phyloP scores from a whole-genome alignment of 1,140 invertebrate species.

The Drosophila bocki region DNA sequence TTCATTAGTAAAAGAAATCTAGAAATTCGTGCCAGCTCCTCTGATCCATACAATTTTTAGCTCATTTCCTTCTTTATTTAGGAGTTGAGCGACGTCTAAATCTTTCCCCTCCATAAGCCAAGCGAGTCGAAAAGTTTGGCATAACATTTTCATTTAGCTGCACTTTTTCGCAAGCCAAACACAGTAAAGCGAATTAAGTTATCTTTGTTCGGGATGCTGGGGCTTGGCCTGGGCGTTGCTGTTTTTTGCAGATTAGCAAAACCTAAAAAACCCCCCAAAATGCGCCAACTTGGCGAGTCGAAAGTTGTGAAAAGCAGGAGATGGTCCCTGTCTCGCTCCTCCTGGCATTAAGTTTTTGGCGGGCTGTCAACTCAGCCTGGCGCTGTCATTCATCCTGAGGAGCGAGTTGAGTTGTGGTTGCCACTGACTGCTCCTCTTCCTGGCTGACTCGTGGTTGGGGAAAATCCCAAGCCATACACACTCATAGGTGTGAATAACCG shows the following conservation, averaged over 20 bases:
- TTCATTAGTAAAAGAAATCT: constrained; percentile 1
- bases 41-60: constrained; percentile 8
- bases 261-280: constrained; percentile 8
- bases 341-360: constrained; percentile 49
- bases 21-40: constrained; percentile 12
- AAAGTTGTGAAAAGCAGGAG: too few species aligned
- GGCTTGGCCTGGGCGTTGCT: constrained; percentile 2
- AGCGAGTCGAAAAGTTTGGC: constrained; percentile 38
- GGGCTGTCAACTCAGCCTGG: constrained; percentile 36
- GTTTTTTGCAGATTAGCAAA: constrained; percentile 56
- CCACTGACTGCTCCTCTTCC: constrained; percentile 3
- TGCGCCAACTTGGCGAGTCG: too few species aligned
- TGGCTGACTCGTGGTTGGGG: constrained; percentile 11
- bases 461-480: constrained; percentile 1
- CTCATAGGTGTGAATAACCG: constrained; percentile 78
- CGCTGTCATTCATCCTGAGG: constrained; percentile 28
- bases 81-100: constrained; percentile 8
- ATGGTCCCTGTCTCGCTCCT: neutral
- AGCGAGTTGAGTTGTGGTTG: constrained; percentile 28
- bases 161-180: constrained; percentile 35
- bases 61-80: constrained; percentile 11
- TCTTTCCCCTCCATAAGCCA: constrained; percentile 26
- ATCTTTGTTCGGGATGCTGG: constrained; percentile 20
- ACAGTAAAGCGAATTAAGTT: constrained; percentile 45
- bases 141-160: constrained; percentile 54